A percentile compares a stretch with the other conserved stretches of the same genome.
Evolutionary conservation across 2,888 invertebrate genomes (phyloP).

Genomic region (Camponotus fellah): DNA sequence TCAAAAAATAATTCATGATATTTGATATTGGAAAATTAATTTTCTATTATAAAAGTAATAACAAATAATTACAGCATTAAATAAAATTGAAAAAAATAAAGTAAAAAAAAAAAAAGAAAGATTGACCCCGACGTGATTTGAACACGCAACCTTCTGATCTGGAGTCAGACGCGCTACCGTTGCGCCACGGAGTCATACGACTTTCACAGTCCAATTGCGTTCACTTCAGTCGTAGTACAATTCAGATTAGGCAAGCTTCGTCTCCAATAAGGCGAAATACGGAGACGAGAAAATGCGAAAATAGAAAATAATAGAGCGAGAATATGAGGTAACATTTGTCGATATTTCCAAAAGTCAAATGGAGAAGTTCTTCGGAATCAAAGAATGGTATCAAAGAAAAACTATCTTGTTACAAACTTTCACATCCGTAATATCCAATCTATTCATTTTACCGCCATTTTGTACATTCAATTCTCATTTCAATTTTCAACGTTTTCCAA

Average conservation of each 20-base stretch:
- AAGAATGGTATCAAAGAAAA: background rate
- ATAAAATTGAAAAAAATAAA: background rate
- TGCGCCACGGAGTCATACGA: slow-evolving; percentile 94
- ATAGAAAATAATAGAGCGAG: background rate
- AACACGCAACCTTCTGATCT: slow-evolving; percentile 99
- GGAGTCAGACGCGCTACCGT: slow-evolving; percentile 99
- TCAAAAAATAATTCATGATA: background rate
- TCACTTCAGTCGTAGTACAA: slow-evolving; percentile 13
- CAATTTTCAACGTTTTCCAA: background rate
- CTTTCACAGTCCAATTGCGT: background rate
- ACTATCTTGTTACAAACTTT: background rate
- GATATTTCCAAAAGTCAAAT: background rate
- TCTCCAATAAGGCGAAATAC: background rate
- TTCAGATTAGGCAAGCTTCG: background rate
- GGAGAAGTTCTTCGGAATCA: background rate
- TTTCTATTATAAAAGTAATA: background rate
- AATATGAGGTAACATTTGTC: background rate
- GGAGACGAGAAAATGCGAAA: background rate
- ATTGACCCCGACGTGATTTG: slow-evolving; percentile 98
- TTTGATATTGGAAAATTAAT: background rate
- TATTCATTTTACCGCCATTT: slow-evolving; percentile 25
- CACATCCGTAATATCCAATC: background rate
- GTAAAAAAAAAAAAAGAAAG: background rate
- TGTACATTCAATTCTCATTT: background rate
- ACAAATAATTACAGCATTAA: background rate